A percentile compares a stretch with the other conserved stretches of the same genome.
phyloP scores from a whole-genome alignment of 2,888 invertebrate genomes.

The Emmelina monodactyla region DNA sequence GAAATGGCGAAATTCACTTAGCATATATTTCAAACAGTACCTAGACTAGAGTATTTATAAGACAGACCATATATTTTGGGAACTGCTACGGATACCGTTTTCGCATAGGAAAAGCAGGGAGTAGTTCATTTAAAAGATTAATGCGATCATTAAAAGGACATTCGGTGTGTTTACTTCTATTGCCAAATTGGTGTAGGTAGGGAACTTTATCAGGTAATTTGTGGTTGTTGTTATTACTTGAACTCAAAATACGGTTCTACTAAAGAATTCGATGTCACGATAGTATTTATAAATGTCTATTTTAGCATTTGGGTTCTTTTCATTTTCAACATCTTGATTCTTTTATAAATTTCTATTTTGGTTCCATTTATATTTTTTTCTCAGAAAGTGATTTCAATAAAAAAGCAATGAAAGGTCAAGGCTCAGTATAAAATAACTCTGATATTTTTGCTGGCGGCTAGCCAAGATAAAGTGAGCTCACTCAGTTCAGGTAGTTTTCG shows the following conservation, averaged over 20 bases:
- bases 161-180: too few relatives aligned
- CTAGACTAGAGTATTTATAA: conserved; percentile 28
- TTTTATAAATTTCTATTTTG: too few relatives aligned
- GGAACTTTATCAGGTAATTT: too few relatives aligned
- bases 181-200: too few relatives aligned
- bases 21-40: conserved; percentile 25
- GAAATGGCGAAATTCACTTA: conserved; percentile 37
- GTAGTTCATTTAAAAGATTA: conserved; percentile 59
- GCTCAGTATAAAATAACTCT: conserved; percentile 23
- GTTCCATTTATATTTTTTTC: neutral
- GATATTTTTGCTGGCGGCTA: conserved; percentile 35
- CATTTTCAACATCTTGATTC: too few relatives aligned
- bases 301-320: too few relatives aligned
- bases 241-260: too few relatives aligned
- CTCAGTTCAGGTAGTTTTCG: conserved; percentile 36
- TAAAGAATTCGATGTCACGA: too few relatives aligned
- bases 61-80: conserved; percentile 35
- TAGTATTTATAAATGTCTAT: too few relatives aligned
- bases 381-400: neutral
- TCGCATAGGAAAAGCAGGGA: conserved; percentile 39
- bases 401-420: conserved; percentile 24
- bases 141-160: conserved; percentile 51
- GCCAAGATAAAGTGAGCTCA: conserved; percentile 33
- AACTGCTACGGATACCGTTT: conserved; percentile 34
- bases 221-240: too few relatives aligned